Conservation (phyloP, 2,113 vertebrate genomes). For the Oriolus oriolus region DNA sequence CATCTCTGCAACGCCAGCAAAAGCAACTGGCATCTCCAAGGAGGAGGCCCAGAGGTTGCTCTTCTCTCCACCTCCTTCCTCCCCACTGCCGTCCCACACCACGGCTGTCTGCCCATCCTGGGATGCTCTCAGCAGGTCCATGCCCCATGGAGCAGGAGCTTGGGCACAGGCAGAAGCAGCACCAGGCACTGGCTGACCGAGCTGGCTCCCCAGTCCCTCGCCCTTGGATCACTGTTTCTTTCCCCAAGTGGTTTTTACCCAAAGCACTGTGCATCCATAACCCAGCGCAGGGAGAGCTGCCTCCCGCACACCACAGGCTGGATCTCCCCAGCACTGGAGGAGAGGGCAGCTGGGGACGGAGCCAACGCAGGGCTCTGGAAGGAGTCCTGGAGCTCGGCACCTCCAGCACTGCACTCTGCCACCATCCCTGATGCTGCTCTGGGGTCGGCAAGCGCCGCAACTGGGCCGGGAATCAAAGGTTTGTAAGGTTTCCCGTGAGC, state of each 20-base stretch:
- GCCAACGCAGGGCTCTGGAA: neutral
- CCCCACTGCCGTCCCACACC: accelerated
- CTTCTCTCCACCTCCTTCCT: neutral
- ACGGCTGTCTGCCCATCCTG: neutral
- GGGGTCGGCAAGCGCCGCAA: accelerated
- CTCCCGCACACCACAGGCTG: neutral
- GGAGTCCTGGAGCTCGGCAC: neutral
- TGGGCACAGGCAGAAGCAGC: neutral
- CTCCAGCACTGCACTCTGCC: neutral
- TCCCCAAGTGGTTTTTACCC: neutral
- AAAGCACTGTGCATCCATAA: neutral
- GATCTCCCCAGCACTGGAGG: neutral
- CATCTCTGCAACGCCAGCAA: neutral
- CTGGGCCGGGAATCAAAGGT: accelerated
- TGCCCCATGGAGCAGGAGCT: neutral
- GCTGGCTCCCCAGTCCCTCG: neutral
- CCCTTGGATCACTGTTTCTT: neutral
- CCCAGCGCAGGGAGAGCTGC: neutral
- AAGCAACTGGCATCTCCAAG: neutral
- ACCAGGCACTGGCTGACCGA: accelerated
- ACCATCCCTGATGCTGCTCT: neutral
- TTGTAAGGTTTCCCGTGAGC: neutral
- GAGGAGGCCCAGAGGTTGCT: neutral
- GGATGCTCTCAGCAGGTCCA: accelerated
- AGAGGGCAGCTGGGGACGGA: neutral